A percentile compares a stretch with the other conserved stretches of the same genome.
phyloP scores from a whole-genome alignment of 2,113 vertebrate species.

The Gnathonemus echidnorhynchus region DNA sequence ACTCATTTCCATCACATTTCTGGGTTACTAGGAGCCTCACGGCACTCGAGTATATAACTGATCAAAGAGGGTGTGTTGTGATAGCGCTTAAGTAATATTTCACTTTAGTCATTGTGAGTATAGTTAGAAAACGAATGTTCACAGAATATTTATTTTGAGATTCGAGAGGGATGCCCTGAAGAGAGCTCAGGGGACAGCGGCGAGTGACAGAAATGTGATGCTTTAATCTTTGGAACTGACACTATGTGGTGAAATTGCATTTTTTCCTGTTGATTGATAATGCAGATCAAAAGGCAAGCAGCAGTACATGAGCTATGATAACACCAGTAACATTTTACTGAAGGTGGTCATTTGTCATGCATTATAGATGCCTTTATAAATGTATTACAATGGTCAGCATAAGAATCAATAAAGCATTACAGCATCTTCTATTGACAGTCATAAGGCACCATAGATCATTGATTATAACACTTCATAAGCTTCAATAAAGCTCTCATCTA shows the following conservation, averaged over 20 bases:
- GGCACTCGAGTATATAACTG: neutral
- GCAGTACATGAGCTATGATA: slow-evolving; percentile 34
- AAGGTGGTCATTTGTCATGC: neutral
- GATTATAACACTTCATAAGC: neutral
- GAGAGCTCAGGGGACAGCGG: neutral
- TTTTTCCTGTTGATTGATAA: slow-evolving; percentile 38
- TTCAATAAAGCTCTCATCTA: neutral
- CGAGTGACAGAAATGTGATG: neutral
- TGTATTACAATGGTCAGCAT: neutral
- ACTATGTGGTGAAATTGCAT: slow-evolving; percentile 29
- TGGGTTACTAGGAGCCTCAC: neutral
- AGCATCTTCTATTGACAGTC: neutral
- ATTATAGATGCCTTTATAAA: neutral
- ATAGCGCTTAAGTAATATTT: neutral
- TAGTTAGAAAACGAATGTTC: neutral
- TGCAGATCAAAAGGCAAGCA: slow-evolving; percentile 23
- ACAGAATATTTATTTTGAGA: neutral
- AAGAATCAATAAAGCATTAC: neutral
- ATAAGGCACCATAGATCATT: neutral
- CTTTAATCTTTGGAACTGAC: slow-evolving; percentile 33
- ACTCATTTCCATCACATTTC: neutral
- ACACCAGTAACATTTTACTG: neutral
- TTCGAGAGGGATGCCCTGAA: neutral
- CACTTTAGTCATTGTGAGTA: neutral
- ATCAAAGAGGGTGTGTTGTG: neutral